Base-by-base conservation (phyloP, 2,113 vertebrate genomes). In the Taxidea taxus region DNA sequence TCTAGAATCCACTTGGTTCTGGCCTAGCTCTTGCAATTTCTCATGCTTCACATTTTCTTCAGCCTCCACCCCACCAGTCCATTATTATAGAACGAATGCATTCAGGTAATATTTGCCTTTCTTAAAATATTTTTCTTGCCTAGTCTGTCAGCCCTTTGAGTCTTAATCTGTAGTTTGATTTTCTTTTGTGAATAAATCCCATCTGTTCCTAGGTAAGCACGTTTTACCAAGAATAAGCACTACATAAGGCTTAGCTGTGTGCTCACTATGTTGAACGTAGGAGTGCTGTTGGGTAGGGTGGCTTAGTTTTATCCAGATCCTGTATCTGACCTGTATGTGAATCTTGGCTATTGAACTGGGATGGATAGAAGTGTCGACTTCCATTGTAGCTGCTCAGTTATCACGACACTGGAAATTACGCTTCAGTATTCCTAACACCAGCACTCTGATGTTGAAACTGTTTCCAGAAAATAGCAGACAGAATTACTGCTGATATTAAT, bases 81-180 rank as follows among this genome's bases (percentile, higher is more conserved):
- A 99, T 99, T 98, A 99, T 99, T 98, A 99, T 99, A 91, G 99
- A 99, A 94, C 99, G 99, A 97, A 99, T 99, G 99, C 99, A 99
- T 97, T 99, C 99, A 98, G 99, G 99, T 99, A 99, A 99, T 98
- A 58, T 25, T 77, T 81, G 25, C 88, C 70, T 96, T 98, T 77
- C 16, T 90, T 95, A 49, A 94, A 90, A 42, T 77, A 51, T 64
- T 92, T n/a, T 91, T 84, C 2, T 91, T 98, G 74, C 80, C 29
- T 82, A 14, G 27, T 97, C 91, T 98, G 5, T 58, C 54, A 31
- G 7, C 18, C 0, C 56, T 81, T 82, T 92, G 70, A 83, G 90
- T 49, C 64, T 94, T 87, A 95, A 1, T 97, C 77, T 95, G 44
- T 75, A 92, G 34, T 95, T 81, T 96, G 39, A 51, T 64, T 96